Base-by-base conservation (phyloP, 1,140 invertebrate species). In the Melitaea cinxia region DNA sequence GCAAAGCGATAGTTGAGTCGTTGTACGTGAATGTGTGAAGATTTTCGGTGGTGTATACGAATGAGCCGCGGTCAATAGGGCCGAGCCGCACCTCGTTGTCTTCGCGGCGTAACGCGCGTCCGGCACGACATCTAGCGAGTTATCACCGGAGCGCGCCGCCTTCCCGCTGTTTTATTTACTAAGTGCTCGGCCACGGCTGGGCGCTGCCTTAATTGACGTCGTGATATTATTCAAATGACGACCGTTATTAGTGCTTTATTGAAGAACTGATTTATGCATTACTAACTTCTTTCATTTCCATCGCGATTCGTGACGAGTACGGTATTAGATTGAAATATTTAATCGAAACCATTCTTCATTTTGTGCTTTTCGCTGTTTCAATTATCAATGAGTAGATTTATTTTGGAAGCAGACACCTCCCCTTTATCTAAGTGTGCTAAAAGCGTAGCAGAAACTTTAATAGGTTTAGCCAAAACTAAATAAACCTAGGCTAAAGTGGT, bases 41-140 rank as follows among this genome's bases (percentile, higher is more conserved):
- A 74, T 76, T 65, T 59, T 57, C 24, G 77, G 78, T 88, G 81
- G 49, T 65, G 42, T 85, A 83, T 85, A 83, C 80, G 76, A 78
- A 76, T 75, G 76, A 80, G 73, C 76, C 74, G 76, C 83, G 84
- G 86, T 87, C 86, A 87, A 86, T 88, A 85, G 83, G 83, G 71
- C 72, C 60, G 65, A 65, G 82, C 79, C 84, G 83, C 83, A 80
- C 84, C 84, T 85, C 72, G 80, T 75, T 84, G 82, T 88, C 85
- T 85, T 82, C 78, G 68, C 61, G 70, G 68, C 61, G 71, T 82
- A 86, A 89, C 83, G 83, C 75, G 65, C 70, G 63, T 57, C 68
- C 75, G 83, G 76, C 84, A 89, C 84, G 86, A 80, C 76, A 87
- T 85, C 80, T 77, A 81, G 66, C 75, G 82, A 83, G 74, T 81